Conservation (phyloP, 2,113 vertebrate species). For the Halichoeres trimaculatus region DNA sequence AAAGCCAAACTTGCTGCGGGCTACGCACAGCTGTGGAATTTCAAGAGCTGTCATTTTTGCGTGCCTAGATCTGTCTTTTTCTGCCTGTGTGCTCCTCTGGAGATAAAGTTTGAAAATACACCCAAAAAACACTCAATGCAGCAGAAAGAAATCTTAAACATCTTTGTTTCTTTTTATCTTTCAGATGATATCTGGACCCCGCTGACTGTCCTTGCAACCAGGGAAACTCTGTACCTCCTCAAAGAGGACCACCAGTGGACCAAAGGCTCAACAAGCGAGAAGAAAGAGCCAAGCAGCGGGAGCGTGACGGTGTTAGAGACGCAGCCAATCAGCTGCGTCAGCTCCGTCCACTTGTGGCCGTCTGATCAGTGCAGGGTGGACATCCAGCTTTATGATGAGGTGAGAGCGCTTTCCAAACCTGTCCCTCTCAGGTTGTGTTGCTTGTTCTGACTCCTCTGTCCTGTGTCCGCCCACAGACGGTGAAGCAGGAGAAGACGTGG, state of each 20-base stretch:
- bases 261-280: conserved; percentile 56
- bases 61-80: conserved; percentile 58
- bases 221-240: conserved; percentile 82
- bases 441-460: no score
- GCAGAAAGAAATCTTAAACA: background rate
- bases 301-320: conserved; percentile 66
- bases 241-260: conserved; percentile 84
- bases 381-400: conserved; percentile 94
- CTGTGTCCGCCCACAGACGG: conserved; percentile 62
- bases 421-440: no score
- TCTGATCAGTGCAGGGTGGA: conserved; percentile 84
- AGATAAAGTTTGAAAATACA: background rate
- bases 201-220: conserved; percentile 79
- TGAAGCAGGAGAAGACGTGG: conserved; percentile 88
- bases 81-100: background rate
- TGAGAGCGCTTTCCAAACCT: conserved; percentile 65
- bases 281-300: conserved; percentile 54
- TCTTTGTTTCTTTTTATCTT: background rate
- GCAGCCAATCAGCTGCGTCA: conserved; percentile 85
- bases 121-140: background rate
- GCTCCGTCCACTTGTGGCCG: conserved; percentile 86
- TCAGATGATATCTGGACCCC: conserved; percentile 75
- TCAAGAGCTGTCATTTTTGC: conserved; percentile 42
- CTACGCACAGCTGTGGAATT: conserved; percentile 66
- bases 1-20: conserved; percentile 45